phyloP scores from a whole-genome alignment of 64 coral and sea anemone genomes.

The Trachythela sp. region DNA sequence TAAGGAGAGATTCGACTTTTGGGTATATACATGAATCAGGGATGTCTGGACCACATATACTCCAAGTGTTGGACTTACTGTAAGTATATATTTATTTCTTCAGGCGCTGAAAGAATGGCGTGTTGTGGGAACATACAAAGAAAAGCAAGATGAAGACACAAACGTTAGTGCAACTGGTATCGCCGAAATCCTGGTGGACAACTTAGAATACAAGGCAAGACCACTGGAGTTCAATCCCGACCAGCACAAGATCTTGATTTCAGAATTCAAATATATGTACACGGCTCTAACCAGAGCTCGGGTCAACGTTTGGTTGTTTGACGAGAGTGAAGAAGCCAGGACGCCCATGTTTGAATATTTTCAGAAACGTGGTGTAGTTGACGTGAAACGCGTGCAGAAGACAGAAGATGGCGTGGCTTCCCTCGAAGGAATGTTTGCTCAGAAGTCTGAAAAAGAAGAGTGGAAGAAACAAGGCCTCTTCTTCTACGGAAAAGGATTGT shows the following conservation, averaged over 20 bases:
- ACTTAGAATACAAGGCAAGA: not conserved
- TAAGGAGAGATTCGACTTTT: too few relatives aligned
- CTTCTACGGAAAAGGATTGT: conserved; percentile 68
- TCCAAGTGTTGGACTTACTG: too few relatives aligned
- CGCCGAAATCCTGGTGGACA: not conserved
- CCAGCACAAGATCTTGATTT: conserved; percentile 89
- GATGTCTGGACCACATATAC: too few relatives aligned
- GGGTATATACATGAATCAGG: too few relatives aligned
- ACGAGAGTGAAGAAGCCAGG: conserved; percentile 70
- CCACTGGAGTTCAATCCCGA: conserved; percentile 71
- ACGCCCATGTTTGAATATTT: conserved; percentile 95
- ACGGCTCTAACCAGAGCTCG: conserved; percentile 89
- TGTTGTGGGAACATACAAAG: conserved; percentile 40
- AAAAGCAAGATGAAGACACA: not conserved
- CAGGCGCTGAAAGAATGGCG: conserved; percentile 71
- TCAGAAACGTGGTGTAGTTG: conserved; percentile 62
- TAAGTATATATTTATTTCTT: not conserved
- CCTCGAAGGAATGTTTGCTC: conserved; percentile 84
- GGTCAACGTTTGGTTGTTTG: conserved; percentile 98
- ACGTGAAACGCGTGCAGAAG: conserved; percentile 49
- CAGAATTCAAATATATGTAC: conserved; percentile 94
- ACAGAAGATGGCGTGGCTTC: conserved; percentile 36
- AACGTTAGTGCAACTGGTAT: not conserved
- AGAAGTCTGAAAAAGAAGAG: conserved; percentile 61
- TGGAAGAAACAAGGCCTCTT: conserved; percentile 72